Evolutionary conservation across 2,888 invertebrate genomes (phyloP).

Genomic region (Meiosimyza platycephala): DNA sequence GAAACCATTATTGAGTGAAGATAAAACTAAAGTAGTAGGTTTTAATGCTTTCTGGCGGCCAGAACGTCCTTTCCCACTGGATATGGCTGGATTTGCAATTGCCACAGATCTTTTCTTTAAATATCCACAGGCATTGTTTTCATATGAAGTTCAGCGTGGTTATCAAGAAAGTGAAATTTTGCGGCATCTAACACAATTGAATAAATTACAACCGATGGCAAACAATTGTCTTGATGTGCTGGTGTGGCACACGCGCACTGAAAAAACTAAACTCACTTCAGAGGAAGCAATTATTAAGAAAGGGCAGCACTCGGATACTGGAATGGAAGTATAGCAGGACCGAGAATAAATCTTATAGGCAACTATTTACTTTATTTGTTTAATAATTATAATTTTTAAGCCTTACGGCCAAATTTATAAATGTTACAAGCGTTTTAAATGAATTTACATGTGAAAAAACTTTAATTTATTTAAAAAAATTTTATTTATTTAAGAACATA

Average conservation of each 20-base stretch:
- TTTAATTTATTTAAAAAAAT: no score
- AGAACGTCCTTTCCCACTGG: slow-evolving; percentile 92
- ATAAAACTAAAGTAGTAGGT: slow-evolving; percentile 70
- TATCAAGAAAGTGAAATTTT: slow-evolving; percentile 90
- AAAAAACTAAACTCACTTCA: slow-evolving; percentile 82
- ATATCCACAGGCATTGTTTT: slow-evolving; percentile 81
- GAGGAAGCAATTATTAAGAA: slow-evolving; percentile 71
- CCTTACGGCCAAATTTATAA: no score
- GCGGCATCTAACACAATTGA: slow-evolving; percentile 76
- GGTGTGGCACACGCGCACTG: slow-evolving; percentile 99
- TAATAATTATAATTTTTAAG: no score
- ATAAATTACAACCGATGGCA: slow-evolving; percentile 90
- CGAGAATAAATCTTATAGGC: neutral
- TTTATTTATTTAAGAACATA: no score
- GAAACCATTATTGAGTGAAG: slow-evolving; percentile 79
- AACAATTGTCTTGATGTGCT: slow-evolving; percentile 93
- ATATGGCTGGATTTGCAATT: slow-evolving; percentile 98
- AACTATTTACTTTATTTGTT: neutral
- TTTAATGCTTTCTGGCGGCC: slow-evolving; percentile 87
- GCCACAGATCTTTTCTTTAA: slow-evolving; percentile 80
- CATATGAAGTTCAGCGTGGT: slow-evolving; percentile 87
- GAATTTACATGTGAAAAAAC: no score
- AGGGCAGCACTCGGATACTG: slow-evolving; percentile 70
- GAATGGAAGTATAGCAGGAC: slow-evolving; percentile 70
- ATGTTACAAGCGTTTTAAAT: no score